These are phyloP conservation scores for Globia sparganii DNA, from an alignment of 2,888 invertebrate species.

Conservation along the genomic window DNA sequence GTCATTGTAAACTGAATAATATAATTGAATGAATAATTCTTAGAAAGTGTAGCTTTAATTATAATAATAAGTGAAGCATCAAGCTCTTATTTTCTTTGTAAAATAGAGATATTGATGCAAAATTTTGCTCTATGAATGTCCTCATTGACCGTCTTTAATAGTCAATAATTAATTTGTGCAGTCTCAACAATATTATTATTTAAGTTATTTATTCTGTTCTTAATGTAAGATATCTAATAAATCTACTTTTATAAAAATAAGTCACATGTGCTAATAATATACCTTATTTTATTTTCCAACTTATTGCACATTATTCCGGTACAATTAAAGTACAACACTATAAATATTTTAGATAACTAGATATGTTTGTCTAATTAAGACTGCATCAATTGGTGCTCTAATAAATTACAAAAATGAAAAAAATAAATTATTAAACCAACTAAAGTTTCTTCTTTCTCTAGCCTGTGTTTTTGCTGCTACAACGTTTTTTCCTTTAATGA, in stretches of 20 bases:
- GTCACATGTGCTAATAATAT: constrained; percentile 2
- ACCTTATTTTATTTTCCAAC: constrained; percentile 22
- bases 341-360: not conserved
- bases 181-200: constrained; percentile 37
- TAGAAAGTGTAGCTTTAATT: constrained; percentile 30
- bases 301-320: constrained; percentile 8
- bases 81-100: constrained; percentile 17
- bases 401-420: not conserved
- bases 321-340: constrained; percentile 31
- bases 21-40: constrained; percentile 2
- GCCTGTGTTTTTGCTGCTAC: not conserved
- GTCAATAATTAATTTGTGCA: constrained; percentile 25
- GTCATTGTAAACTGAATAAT: constrained; percentile 25
- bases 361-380: constrained; percentile 20
- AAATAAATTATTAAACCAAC: constrained; percentile 15
- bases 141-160: not conserved
- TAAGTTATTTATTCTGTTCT: constrained; percentile 56
- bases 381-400: constrained; percentile 43
- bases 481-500: not conserved
- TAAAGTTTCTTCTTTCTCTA: not conserved
- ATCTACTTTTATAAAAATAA: constrained; percentile 23
- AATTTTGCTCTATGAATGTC: not conserved
- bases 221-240: constrained; percentile 35
- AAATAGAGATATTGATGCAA: constrained; percentile 17
- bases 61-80: constrained; percentile 1